Percentiles rank a stretch among this genome's conserved stretches.
Evolutionary conservation across 2,797 vertebrate genomes (phyloP).

Genomic region (Pangasius djambal): DNA sequence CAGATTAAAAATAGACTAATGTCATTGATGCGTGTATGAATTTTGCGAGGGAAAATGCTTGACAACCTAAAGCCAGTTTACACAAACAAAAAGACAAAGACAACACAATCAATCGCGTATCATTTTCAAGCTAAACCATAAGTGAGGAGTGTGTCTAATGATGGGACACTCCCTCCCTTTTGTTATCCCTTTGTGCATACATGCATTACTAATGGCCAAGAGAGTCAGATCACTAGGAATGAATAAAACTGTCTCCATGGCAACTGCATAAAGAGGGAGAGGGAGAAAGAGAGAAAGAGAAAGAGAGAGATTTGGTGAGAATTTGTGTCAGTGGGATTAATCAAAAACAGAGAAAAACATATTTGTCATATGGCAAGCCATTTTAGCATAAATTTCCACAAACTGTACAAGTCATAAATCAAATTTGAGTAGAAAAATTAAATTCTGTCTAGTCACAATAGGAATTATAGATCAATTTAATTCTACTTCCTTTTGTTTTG

Average conservation of each 20-base stretch:
- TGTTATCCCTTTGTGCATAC: slow-evolving; percentile 26
- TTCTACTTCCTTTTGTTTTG: background rate
- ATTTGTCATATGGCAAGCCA: background rate
- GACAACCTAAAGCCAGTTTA: background rate
- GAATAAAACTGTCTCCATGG: slow-evolving; percentile 90
- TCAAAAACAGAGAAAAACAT: slow-evolving; percentile 9
- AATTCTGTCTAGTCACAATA: background rate
- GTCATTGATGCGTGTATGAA: background rate
- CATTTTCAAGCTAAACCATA: background rate
- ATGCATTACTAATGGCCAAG: slow-evolving; percentile 68
- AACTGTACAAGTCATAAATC: background rate
- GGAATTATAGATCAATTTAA: background rate
- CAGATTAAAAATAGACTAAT: background rate
- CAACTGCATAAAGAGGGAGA: slow-evolving; percentile 72
- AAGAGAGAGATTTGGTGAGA: slow-evolving; percentile 51
- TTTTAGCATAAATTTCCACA: background rate
- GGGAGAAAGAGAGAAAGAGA: slow-evolving; percentile 51
- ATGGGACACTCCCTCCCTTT: slow-evolving; percentile 16
- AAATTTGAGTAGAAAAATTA: background rate
- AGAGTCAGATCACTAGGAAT: slow-evolving; percentile 79
- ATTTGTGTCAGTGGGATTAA: slow-evolving; percentile 41
- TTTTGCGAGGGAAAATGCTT: background rate
- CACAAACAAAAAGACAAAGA: background rate
- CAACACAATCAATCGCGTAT: background rate
- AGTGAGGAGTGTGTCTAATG: slow-evolving; percentile 4